These are phyloP conservation scores for Neolamprologus kungweensis DNA, from an alignment of 2,113 vertebrate species.

Conservation along the genomic window DNA sequence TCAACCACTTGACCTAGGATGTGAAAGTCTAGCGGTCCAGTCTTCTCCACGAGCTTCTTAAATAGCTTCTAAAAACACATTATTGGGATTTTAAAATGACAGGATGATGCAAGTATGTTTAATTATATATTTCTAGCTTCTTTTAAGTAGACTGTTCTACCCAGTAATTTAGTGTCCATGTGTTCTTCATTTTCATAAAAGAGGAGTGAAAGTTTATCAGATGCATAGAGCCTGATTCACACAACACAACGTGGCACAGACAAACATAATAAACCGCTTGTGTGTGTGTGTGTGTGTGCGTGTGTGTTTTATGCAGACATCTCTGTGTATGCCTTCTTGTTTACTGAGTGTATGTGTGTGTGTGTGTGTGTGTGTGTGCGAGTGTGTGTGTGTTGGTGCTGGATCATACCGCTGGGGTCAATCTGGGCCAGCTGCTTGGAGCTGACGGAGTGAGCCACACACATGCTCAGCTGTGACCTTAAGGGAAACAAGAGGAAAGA, in stretches of 20 bases:
- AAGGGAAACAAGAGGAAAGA: background rate
- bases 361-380: background rate
- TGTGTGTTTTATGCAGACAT: background rate
- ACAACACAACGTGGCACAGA: background rate
- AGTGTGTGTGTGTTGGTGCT: background rate
- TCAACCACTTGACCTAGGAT: background rate
- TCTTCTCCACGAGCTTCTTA: background rate
- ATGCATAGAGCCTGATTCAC: background rate
- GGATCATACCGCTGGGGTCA: conserved; percentile 53
- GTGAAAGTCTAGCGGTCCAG: background rate
- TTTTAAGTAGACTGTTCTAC: background rate
- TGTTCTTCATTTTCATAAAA: background rate
- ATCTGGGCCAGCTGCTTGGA: conserved; percentile 57
- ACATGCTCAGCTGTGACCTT: conserved; percentile 57
- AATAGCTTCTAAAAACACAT: background rate
- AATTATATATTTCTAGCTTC: background rate
- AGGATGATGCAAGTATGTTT: background rate
- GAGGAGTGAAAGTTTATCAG: background rate
- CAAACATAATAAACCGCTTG: conserved; percentile 14
- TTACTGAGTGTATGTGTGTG: background rate
- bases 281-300: background rate
- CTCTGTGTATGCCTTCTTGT: background rate
- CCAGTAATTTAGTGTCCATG: background rate
- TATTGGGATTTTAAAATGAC: background rate
- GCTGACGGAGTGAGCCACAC: conserved; percentile 66